phyloP scores from a whole-genome alignment of 2,888 invertebrate genomes.

The Hypena proboscidalis region DNA sequence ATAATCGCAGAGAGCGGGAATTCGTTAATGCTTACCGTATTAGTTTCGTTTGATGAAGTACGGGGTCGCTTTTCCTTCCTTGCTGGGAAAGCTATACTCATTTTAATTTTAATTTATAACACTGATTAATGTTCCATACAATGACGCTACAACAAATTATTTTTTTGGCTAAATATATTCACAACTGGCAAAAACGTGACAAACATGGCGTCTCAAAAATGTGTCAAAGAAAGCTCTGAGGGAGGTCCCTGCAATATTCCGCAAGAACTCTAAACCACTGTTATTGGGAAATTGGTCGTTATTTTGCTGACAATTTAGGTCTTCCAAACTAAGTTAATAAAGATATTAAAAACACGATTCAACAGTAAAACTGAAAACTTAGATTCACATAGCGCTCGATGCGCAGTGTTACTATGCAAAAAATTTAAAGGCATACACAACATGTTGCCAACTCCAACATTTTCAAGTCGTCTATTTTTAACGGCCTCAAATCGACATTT shows the following conservation, averaged over 20 bases:
- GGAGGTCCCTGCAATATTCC: slow-evolving; percentile 31
- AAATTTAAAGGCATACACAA: not conserved
- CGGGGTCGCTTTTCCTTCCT: slow-evolving; percentile 62
- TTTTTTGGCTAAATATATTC: slow-evolving; percentile 62
- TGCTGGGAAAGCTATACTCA: slow-evolving; percentile 62
- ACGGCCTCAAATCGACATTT: not conserved
- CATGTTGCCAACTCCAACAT: not conserved
- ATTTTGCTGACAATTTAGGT: not conserved
- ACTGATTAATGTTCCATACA: slow-evolving; percentile 25
- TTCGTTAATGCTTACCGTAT: slow-evolving; percentile 66
- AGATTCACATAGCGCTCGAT: slow-evolving; percentile 22
- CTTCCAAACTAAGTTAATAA: slow-evolving; percentile 2
- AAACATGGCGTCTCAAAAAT: slow-evolving; percentile 76
- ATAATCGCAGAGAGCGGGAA: slow-evolving; percentile 67
- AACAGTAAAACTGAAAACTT: slow-evolving; percentile 11
- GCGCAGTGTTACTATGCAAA: slow-evolving; percentile 30
- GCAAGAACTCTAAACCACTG: slow-evolving; percentile 1
- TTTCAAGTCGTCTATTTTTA: slow-evolving; percentile 1
- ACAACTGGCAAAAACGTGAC: slow-evolving; percentile 80
- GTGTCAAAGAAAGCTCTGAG: slow-evolving; percentile 56
- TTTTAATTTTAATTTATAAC: slow-evolving; percentile 46
- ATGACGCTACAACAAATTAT: slow-evolving; percentile 33
- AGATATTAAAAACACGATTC: slow-evolving; percentile 13
- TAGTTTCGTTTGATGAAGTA: slow-evolving; percentile 55
- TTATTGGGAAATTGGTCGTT: not conserved